Conservation (phyloP, 2,113 vertebrate species). For the Poecile atricapillus region DNA sequence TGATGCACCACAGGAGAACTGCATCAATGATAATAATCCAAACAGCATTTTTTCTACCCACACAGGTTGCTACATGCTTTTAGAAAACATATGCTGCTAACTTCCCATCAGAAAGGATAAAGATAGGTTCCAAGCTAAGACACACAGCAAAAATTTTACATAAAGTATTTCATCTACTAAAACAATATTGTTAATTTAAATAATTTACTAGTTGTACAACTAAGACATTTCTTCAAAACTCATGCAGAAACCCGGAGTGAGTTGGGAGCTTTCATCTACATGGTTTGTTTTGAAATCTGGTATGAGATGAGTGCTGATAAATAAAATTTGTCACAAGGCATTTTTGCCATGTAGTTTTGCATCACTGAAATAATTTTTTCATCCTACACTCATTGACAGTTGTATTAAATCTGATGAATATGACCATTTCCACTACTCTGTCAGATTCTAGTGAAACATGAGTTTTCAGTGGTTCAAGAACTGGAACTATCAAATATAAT, state of each 20-base stretch:
- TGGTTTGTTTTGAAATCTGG: neutral
- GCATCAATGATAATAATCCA: neutral
- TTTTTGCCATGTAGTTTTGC: neutral
- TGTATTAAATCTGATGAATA: neutral
- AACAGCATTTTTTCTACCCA: neutral
- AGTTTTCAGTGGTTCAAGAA: neutral
- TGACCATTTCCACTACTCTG: neutral
- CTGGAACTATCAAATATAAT: neutral
- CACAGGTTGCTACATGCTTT: neutral
- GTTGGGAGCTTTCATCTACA: neutral
- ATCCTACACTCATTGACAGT: neutral
- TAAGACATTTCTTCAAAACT: neutral
- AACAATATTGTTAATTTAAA: neutral
- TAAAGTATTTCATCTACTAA: neutral
- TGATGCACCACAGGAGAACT: neutral
- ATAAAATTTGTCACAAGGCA: neutral
- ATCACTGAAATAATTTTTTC: neutral
- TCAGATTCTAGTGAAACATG: neutral
- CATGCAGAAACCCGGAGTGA: accelerated
- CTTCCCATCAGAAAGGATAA: neutral
- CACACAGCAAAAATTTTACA: neutral
- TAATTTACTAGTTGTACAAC: neutral
- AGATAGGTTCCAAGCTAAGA: neutral
- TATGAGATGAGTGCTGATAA: neutral
- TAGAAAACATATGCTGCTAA: neutral